Evolutionary conservation across 1,140 invertebrate genomes (phyloP).

Genomic region (Drosophila kurseongensis): DNA sequence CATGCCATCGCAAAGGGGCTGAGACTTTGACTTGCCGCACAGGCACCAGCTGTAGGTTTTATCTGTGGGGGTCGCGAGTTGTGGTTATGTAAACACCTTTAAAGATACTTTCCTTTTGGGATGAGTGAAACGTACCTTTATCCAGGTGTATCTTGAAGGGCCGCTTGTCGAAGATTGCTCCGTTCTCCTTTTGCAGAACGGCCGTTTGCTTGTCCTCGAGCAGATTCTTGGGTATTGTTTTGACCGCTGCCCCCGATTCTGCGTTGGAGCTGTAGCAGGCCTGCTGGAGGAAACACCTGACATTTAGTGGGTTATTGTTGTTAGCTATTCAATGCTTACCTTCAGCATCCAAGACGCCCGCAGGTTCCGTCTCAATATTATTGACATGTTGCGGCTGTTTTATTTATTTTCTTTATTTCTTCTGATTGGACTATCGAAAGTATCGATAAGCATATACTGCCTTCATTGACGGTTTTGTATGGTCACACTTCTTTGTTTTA

Average conservation of each 20-base stretch:
- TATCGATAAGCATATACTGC: slow-evolving; percentile 5
- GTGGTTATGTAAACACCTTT: slow-evolving; percentile 73
- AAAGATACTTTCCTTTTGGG: not conserved
- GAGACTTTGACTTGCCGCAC: slow-evolving; percentile 95
- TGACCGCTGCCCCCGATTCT: slow-evolving; percentile 36
- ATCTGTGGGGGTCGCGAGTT: slow-evolving; percentile 79
- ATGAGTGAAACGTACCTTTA: slow-evolving; percentile 84
- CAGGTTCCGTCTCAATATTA: slow-evolving; percentile 53
- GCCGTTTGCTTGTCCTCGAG: slow-evolving; percentile 87
- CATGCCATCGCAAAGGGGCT: slow-evolving; percentile 97
- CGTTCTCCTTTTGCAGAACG: slow-evolving; percentile 87
- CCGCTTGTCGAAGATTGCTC: slow-evolving; percentile 93
- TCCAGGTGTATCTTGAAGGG: slow-evolving; percentile 93
- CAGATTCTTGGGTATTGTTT: slow-evolving; percentile 88
- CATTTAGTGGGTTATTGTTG: not conserved
- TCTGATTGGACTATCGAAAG: not conserved
- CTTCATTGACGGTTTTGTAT: not conserved
- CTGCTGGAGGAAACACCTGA: slow-evolving; percentile 21
- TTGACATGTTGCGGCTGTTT: slow-evolving; percentile 41
- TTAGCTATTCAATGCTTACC: slow-evolving; percentile 24
- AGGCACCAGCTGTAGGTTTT: slow-evolving; percentile 97
- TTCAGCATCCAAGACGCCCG: slow-evolving; percentile 41
- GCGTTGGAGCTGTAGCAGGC: slow-evolving; percentile 47
- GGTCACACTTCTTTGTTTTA: not conserved
- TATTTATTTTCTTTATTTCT: slow-evolving; percentile 16